Base-by-base conservation (phyloP, 2,888 invertebrate genomes). In the Melolontha melolontha region DNA sequence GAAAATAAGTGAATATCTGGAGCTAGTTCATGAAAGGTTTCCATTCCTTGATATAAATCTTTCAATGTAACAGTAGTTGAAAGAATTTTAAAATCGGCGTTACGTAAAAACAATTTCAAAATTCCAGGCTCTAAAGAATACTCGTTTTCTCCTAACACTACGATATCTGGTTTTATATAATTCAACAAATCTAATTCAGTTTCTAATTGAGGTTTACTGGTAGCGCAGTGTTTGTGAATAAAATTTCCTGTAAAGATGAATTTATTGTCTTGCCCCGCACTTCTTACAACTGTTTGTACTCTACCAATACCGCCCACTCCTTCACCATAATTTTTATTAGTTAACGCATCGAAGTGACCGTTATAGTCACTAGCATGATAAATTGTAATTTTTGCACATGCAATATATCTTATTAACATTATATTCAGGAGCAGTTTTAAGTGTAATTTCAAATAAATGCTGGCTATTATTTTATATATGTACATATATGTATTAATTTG, bases 161-260 rank as follows among this genome's bases (percentile, higher is more conserved):
- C n/a, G 1, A 16, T 44, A 6, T 6, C 8, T 5, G 59, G 59
- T 0, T 47, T 7, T 12, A 59, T 12, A 16, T 14, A 12, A 12
- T 44, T 12, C 4, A 59, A 29, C 1, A 59, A 1, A 14, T 44
- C 29, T 5, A 7, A 2, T n/a, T 59, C 59, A 16, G 44, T 14
- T 10, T 27, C 1, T 29, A 44, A 5, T 14, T 44, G n/a, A n/a
- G 22, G 4, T 10, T 14, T 27, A 0, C 7, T 59, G 8, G 16
- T 52, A 2, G 34, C 16, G 14, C 44, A 27, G 10, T 42, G 42
- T n/a, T 10, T 12, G 4, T 44, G 27, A n/a, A 59, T 44, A 12
- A 59, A 59, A 14, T 44, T 44, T 2, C 59, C 59, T 11, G 29
- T 14, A 6, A 59, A 29, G 44, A 59, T 16, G 2, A 44, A 29